These are phyloP conservation scores for Nannoperca obscura DNA, from an alignment of 2,797 vertebrate genomes.

Conservation along the genomic window DNA sequence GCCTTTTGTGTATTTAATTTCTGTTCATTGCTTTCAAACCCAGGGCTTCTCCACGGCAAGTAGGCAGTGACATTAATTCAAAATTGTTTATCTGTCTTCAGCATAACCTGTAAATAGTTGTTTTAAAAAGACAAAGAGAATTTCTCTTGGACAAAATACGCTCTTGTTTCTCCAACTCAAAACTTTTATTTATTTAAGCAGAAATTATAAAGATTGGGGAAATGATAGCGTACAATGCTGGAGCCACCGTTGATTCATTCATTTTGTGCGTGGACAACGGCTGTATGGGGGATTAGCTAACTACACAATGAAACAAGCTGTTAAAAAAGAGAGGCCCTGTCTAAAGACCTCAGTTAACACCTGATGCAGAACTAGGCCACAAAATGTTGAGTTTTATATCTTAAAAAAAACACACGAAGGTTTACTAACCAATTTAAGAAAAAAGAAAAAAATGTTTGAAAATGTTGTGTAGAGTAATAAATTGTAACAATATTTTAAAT, in stretches of 20 bases:
- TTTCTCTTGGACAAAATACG: conserved; percentile 80
- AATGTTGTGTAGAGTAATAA: conserved; percentile 96
- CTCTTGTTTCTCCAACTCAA: conserved; percentile 77
- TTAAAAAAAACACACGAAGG: conserved; percentile 79
- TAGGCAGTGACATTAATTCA: conserved; percentile 52
- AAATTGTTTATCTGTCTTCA: conserved; percentile 70
- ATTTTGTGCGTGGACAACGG: conserved; percentile 38
- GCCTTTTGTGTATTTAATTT: conserved; percentile 64
- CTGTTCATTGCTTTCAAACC: conserved; percentile 57
- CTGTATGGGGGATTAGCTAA: conserved; percentile 41
- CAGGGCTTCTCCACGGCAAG: conserved; percentile 52
- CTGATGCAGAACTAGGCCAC: conserved; percentile 64
- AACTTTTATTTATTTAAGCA: conserved; percentile 84
- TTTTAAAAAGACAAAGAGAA: conserved; percentile 67
- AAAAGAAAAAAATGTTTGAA: conserved; percentile 83
- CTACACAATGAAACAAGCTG: conserved; percentile 49
- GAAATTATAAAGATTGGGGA: conserved; percentile 65
- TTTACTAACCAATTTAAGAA: conserved; percentile 84
- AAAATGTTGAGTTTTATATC: conserved; percentile 84
- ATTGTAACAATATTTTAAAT: conserved; percentile 99
- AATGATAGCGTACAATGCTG: conserved; percentile 52
- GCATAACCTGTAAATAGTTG: conserved; percentile 81
- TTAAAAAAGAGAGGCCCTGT: conserved; percentile 64
- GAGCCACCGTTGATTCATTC: conserved; percentile 56
- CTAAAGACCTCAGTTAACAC: conserved; percentile 75